phyloP scores from a whole-genome alignment of 2,797 vertebrate genomes.

The Chelmon rostratus region DNA sequence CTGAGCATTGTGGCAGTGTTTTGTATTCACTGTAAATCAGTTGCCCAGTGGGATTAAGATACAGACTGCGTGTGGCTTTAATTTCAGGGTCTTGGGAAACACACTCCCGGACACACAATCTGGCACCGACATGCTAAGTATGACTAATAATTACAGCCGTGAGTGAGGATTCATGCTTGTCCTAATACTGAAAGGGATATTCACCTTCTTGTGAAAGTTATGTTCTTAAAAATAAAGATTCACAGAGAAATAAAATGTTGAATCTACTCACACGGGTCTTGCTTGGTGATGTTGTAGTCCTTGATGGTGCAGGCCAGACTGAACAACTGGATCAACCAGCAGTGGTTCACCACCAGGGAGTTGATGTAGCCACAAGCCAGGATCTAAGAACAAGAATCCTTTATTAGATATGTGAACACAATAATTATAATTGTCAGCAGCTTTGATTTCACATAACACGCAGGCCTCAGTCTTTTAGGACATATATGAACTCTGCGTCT shows the following conservation, averaged over 20 bases:
- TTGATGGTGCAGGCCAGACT: conserved; percentile 98
- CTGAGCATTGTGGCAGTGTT: background rate
- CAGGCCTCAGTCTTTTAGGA: no score
- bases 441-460: conserved; percentile 1
- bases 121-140: background rate
- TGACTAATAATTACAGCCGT: background rate
- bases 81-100: conserved; percentile 1
- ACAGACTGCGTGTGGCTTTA: background rate
- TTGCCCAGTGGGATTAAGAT: background rate
- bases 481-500: background rate
- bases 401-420: background rate
- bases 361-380: conserved; percentile 96
- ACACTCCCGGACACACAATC: background rate
- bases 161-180: background rate
- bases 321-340: conserved; percentile 96
- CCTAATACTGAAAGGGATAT: background rate
- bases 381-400: conserved; percentile 86
- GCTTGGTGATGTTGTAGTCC: conserved; percentile 82
- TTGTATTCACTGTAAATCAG: background rate
- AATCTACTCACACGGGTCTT: conserved; percentile 80
- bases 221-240: background rate
- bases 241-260: background rate
- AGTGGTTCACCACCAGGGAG: conserved; percentile 87
- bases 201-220: background rate
- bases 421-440: background rate